These are phyloP conservation scores for Ochlodes sylvanus DNA, from an alignment of 2,888 invertebrate species.

Conservation along the genomic window DNA sequence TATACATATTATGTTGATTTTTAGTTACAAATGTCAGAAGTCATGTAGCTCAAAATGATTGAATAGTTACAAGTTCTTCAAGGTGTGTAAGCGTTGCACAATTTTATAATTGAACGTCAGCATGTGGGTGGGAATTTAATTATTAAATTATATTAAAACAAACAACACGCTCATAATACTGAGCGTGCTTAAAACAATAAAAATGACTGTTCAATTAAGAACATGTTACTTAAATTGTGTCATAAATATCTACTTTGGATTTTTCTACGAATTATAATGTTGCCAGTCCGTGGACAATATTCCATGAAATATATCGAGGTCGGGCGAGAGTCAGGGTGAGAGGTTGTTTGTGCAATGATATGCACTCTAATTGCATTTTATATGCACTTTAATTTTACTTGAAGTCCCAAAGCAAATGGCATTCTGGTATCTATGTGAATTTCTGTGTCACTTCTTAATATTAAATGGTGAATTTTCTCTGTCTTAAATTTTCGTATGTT, in stretches of 20 bases:
- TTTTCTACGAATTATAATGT: conserved; percentile 20
- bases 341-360: conserved; percentile 27
- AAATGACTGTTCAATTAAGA: not conserved
- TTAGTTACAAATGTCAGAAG: too few species aligned
- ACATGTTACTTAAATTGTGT: not conserved
- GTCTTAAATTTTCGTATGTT: too few species aligned
- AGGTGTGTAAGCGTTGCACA: too few species aligned
- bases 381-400: conserved; percentile 13
- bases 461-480: too few species aligned
- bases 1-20: too few species aligned
- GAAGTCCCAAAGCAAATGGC: conserved; percentile 28
- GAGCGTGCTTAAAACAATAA: not conserved
- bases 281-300: conserved; percentile 6
- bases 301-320: conserved; percentile 6
- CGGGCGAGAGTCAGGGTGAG: conserved; percentile 4
- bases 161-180: too few species aligned
- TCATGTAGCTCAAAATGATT: too few species aligned
- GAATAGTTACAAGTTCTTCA: too few species aligned
- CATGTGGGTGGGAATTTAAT: too few species aligned
- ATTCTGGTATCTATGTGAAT: conserved; percentile 26
- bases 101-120: too few species aligned
- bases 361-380: not conserved
- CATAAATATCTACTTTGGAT: not conserved
- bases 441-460: too few species aligned
- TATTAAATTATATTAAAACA: too few species aligned